phyloP scores from a whole-genome alignment of 2,113 vertebrate genomes.

The Chrysochloris asiatica region DNA sequence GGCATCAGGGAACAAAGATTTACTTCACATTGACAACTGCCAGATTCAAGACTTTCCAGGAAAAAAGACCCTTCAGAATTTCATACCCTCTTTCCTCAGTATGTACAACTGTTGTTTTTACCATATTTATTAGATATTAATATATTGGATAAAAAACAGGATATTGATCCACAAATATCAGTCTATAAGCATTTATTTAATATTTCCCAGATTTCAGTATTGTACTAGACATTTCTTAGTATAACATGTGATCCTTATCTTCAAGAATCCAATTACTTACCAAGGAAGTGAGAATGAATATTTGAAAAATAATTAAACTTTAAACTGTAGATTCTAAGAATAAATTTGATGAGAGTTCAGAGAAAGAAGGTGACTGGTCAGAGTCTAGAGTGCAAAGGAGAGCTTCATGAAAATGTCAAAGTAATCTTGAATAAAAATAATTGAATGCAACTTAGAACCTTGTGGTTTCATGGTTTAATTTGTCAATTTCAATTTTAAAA shows the following conservation, averaged over 20 bases:
- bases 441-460: neutral
- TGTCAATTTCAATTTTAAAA: neutral
- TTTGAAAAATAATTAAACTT: conserved; percentile 55
- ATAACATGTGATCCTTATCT: neutral
- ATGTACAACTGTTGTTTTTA: neutral
- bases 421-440: conserved; percentile 41
- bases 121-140: neutral
- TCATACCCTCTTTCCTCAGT: neutral
- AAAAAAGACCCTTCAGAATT: conserved; percentile 12
- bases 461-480: neutral
- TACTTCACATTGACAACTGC: neutral
- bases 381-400: neutral
- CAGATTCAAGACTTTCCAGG: neutral
- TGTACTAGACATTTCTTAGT: conserved; percentile 17
- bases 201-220: conserved; percentile 31
- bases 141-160: neutral
- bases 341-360: conserved; percentile 19
- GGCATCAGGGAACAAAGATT: neutral
- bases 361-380: conserved; percentile 17
- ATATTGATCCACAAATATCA: neutral
- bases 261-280: conserved; percentile 50
- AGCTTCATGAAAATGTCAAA: neutral
- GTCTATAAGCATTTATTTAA: conserved; percentile 24
- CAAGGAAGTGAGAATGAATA: conserved; percentile 48
- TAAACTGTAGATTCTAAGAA: conserved; percentile 10